Evolutionary conservation across 2,113 vertebrate genomes (phyloP).

Genomic region (Oxygymnocypris stewartii): DNA sequence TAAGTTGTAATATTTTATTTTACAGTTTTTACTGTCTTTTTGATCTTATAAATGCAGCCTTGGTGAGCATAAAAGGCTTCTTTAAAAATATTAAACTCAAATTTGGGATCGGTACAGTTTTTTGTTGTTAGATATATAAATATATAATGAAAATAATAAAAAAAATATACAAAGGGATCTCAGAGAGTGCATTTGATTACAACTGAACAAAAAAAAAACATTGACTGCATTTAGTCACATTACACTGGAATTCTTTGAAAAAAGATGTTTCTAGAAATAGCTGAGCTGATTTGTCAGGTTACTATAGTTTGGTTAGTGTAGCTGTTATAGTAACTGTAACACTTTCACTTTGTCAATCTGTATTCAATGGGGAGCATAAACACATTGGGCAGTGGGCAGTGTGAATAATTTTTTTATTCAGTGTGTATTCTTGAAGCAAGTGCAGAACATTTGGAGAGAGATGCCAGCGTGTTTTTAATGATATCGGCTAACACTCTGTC

Average conservation of each 20-base stretch:
- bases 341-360: neutral
- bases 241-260: neutral
- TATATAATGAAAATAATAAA: neutral
- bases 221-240: neutral
- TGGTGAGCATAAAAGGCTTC: neutral
- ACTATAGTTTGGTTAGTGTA: neutral
- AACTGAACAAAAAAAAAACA: neutral
- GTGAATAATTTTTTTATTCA: neutral
- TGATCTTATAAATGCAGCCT: neutral
- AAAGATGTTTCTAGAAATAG: neutral
- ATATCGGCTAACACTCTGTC: conserved; percentile 4
- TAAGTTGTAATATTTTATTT: neutral
- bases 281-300: neutral
- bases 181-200: neutral
- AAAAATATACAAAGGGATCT: neutral
- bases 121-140: neutral
- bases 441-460: neutral
- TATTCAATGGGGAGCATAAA: neutral
- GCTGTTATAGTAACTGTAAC: neutral
- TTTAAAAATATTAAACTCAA: neutral
- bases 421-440: neutral
- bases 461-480: neutral
- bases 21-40: neutral
- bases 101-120: neutral
- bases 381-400: neutral